Evolutionary conservation across 2,113 vertebrate species (phyloP).

Genomic region (Phyllopteryx taeniolatus): DNA sequence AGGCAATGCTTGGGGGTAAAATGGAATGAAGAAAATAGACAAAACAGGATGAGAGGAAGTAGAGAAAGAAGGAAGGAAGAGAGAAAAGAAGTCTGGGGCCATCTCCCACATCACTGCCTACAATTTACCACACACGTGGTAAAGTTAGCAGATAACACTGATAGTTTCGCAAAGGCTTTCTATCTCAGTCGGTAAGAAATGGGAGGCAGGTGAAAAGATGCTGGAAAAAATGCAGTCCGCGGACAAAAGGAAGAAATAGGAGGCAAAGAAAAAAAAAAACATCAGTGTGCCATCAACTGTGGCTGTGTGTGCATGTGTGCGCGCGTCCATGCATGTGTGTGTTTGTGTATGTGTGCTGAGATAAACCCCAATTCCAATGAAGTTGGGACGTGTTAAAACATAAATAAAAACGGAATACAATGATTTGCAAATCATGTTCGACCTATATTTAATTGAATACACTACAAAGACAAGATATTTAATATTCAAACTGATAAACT

Average conservation of each 20-base stretch:
- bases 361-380: no score
- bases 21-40: slow-evolving; percentile 35
- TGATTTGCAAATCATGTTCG: no score
- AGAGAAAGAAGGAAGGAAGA: slow-evolving; percentile 28
- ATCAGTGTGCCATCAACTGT: slow-evolving; percentile 48
- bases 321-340: slow-evolving; percentile 11
- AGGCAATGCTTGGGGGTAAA: slow-evolving; percentile 24
- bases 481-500: no score
- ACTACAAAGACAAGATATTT: no score
- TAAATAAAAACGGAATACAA: no score
- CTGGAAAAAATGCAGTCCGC: slow-evolving; percentile 38
- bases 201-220: slow-evolving; percentile 35
- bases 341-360: neutral
- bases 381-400: no score
- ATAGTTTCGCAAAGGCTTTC: slow-evolving; percentile 61
- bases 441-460: no score
- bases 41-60: slow-evolving; percentile 24
- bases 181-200: slow-evolving; percentile 23
- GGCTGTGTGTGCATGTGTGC: slow-evolving; percentile 5
- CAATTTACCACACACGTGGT: slow-evolving; percentile 76
- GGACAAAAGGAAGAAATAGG: slow-evolving; percentile 44
- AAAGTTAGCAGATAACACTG: slow-evolving; percentile 74
- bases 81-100: slow-evolving; percentile 54
- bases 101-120: slow-evolving; percentile 78
- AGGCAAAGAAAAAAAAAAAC: slow-evolving; percentile 40